Percentiles rank a stretch among this genome's conserved stretches.
Evolutionary conservation across 1,140 invertebrate species (phyloP).

Genomic region (Magallana angulata): DNA sequence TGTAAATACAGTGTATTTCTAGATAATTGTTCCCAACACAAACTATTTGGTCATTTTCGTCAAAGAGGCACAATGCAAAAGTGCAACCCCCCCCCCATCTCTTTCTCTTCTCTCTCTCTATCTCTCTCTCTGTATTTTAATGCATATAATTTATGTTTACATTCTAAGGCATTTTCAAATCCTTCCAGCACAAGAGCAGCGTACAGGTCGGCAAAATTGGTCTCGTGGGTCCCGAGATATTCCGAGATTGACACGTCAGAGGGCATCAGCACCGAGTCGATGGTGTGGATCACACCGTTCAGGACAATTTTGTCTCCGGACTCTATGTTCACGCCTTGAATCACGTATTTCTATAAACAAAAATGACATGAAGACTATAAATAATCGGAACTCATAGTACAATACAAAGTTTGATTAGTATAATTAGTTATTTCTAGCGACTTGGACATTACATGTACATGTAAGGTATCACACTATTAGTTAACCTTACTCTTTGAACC

Average conservation of each 20-base stretch:
- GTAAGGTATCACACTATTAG: no score
- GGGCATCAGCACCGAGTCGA: conserved; percentile 56
- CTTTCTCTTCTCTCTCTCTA: no score
- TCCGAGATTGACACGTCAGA: conserved; percentile 50
- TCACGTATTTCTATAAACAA: conserved; percentile 42
- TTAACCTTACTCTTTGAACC: no score
- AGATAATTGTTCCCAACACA: no score
- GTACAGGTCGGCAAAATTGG: conserved; percentile 54
- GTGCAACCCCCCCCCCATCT: not conserved
- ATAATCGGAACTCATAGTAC: no score
- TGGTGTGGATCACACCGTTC: conserved; percentile 62
- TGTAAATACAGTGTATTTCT: conserved; percentile 22
- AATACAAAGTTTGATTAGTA: no score
- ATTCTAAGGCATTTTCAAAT: conserved; percentile 48
- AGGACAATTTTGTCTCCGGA: conserved; percentile 51
- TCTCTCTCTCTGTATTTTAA: no score
- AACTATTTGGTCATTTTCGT: no score
- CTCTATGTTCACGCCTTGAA: conserved; percentile 50
- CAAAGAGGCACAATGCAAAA: not conserved
- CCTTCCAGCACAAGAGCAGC: conserved; percentile 46
- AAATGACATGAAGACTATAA: not conserved
- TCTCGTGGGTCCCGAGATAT: conserved; percentile 51
- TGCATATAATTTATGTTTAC: conserved; percentile 15
- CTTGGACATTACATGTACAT: no score
- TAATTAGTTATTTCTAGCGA: no score